Conservation (phyloP, 1,140 invertebrate species). For the Chelonus insularis region DNA sequence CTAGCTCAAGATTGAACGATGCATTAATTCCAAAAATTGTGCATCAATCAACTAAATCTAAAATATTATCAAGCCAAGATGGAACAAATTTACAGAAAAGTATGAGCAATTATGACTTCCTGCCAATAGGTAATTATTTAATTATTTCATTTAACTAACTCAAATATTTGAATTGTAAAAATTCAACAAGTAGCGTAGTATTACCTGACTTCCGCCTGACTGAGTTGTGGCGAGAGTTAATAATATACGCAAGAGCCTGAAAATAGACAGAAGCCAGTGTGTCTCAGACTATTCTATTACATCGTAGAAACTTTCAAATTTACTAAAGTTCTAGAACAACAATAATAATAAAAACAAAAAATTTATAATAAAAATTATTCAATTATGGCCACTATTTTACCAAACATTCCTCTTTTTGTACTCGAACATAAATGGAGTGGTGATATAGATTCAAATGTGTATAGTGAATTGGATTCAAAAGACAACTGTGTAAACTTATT, state of each 20-base stretch:
- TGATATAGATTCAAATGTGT: conserved; percentile 47
- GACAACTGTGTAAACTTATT: conserved; percentile 30
- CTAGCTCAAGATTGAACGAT: conserved; percentile 18
- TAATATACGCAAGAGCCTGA: conserved; percentile 50
- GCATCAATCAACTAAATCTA: conserved; percentile 36
- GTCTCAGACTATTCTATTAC: conserved; percentile 18
- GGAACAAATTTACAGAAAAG: conserved; percentile 33
- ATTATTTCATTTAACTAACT: background rate
- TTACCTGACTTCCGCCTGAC: conserved; percentile 25
- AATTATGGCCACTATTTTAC: conserved; percentile 46
- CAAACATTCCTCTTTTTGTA: conserved; percentile 55
- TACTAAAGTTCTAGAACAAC: background rate
- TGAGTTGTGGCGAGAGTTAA: conserved; percentile 36
- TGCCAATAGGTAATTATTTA: conserved; percentile 38
- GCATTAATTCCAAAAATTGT: conserved; percentile 37
- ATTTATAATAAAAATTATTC: conserved; percentile 33
- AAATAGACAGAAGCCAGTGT: conserved; percentile 44
- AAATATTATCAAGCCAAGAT: conserved; percentile 34
- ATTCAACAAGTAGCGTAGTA: conserved; percentile 23
- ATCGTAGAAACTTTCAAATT: too few relatives aligned
- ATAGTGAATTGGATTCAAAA: conserved; percentile 37
- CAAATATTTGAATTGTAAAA: conserved; percentile 6
- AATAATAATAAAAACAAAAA: background rate
- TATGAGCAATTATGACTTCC: conserved; percentile 33
- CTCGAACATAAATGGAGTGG: conserved; percentile 56